A percentile compares a stretch with the other conserved stretches of the same genome.
phyloP scores from a whole-genome alignment of 2,797 vertebrate species.

The Leucoraja ocellata region DNA sequence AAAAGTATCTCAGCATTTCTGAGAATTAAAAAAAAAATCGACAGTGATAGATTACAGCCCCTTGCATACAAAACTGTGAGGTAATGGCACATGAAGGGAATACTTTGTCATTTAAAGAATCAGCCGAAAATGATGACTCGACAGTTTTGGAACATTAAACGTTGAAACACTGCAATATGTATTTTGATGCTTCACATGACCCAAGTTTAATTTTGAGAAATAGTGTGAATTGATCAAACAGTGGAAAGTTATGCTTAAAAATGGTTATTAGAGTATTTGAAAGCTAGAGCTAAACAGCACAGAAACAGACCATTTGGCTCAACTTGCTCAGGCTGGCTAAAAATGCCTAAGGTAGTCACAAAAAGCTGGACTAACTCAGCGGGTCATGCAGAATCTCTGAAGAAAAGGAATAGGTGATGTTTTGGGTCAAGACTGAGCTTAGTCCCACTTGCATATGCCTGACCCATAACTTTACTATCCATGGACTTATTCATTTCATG shows the following conservation, averaged over 20 bases:
- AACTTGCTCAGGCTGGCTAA: too few species aligned
- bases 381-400: too few species aligned
- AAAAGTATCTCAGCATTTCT: not conserved
- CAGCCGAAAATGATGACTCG: not conserved
- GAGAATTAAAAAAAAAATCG: not conserved
- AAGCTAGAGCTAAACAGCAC: too few species aligned
- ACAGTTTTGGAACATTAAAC: not conserved
- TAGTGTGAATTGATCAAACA: not conserved
- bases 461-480: too few species aligned
- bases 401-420: too few species aligned
- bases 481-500: too few species aligned
- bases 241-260: not conserved
- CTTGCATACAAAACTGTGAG: not conserved
- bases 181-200: not conserved
- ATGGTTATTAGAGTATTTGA: too few species aligned
- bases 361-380: too few species aligned
- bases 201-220: not conserved
- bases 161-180: not conserved
- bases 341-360: too few species aligned
- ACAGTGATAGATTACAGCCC: not conserved
- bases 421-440: too few species aligned
- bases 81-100: not conserved
- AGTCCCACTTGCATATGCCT: too few species aligned
- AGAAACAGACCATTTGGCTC: too few species aligned
- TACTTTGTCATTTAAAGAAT: not conserved